These are phyloP conservation scores for Eupeodes corollae DNA, from an alignment of 1,140 invertebrate species.

Conservation along the genomic window DNA sequence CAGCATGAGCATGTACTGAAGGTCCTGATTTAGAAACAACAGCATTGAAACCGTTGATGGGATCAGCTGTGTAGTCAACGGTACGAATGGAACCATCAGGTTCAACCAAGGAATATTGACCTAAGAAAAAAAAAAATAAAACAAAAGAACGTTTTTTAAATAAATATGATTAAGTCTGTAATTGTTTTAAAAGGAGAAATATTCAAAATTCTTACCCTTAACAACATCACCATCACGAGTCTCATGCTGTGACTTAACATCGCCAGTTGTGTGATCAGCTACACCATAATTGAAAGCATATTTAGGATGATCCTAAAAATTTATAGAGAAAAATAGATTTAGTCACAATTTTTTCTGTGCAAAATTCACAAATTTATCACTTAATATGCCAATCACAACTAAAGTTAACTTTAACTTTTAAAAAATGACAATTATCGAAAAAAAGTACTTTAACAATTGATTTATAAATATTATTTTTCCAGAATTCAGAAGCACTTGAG, in stretches of 20 bases:
- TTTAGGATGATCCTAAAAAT: slow-evolving; percentile 38
- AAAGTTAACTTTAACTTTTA: too few relatives aligned
- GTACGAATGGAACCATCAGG: slow-evolving; percentile 56
- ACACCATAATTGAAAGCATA: slow-evolving; percentile 46
- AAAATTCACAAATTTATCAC: too few relatives aligned
- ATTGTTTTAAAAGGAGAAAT: background rate
- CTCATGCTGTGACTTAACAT: slow-evolving; percentile 42
- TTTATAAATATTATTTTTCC: too few relatives aligned
- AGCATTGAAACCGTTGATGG: slow-evolving; percentile 46
- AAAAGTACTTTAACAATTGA: too few relatives aligned
- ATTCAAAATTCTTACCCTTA: slow-evolving; percentile 31
- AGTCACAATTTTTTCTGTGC: too few relatives aligned
- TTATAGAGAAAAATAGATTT: background rate
- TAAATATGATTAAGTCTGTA: too few relatives aligned
- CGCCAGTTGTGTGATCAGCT: slow-evolving; percentile 41
- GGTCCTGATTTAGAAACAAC: slow-evolving; percentile 45
- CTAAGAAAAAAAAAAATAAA: slow-evolving; percentile 18
- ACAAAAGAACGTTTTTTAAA: background rate
- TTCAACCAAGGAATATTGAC: slow-evolving; percentile 55
- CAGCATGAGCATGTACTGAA: slow-evolving; percentile 37
- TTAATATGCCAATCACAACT: too few relatives aligned
- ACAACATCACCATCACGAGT: slow-evolving; percentile 42
- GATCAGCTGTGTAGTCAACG: slow-evolving; percentile 50
- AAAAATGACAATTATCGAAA: too few relatives aligned
- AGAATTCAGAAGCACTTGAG: too few relatives aligned